Evolutionary conservation across 2,888 invertebrate genomes (phyloP).

Genomic region (Caenorhabditis imperialis): DNA sequence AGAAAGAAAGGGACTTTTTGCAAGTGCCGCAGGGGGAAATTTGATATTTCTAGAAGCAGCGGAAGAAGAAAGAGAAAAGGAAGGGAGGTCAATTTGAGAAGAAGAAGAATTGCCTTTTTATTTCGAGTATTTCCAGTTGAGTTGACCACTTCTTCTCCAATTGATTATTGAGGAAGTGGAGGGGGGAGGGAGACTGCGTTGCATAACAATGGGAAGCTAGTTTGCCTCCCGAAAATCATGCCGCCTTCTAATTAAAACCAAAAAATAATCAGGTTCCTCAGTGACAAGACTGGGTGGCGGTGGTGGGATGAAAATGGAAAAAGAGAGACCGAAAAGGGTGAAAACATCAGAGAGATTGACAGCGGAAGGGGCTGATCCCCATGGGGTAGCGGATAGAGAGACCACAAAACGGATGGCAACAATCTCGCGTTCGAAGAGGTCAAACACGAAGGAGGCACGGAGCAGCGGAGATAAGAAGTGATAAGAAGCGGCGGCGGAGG

Average conservation of each 20-base stretch:
- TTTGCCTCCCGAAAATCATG: constrained; percentile 29
- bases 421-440: background rate
- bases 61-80: constrained; percentile 1
- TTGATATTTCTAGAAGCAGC: constrained; percentile 35
- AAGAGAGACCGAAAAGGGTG: constrained; percentile 13
- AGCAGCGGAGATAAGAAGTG: background rate
- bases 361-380: constrained; percentile 41
- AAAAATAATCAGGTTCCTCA: constrained; percentile 34
- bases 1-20: background rate
- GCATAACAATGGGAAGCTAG: constrained; percentile 47
- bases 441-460: constrained; percentile 6
- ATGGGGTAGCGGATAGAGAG: constrained; percentile 23
- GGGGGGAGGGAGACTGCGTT: constrained; percentile 13
- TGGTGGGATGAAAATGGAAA: constrained; percentile 1
- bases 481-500: background rate
- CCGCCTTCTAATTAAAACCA: constrained; percentile 36
- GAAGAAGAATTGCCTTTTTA: background rate
- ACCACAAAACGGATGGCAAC: constrained; percentile 36
- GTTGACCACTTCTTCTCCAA: constrained; percentile 23
- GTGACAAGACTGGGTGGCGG: background rate
- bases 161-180: constrained; percentile 32
- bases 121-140: constrained; percentile 21
- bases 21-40: constrained; percentile 35
- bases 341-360: constrained; percentile 9
- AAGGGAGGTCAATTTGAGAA: constrained; percentile 37